Evolutionary conservation across 2,797 vertebrate species (phyloP).

Genomic region (Menidia menidia): DNA sequence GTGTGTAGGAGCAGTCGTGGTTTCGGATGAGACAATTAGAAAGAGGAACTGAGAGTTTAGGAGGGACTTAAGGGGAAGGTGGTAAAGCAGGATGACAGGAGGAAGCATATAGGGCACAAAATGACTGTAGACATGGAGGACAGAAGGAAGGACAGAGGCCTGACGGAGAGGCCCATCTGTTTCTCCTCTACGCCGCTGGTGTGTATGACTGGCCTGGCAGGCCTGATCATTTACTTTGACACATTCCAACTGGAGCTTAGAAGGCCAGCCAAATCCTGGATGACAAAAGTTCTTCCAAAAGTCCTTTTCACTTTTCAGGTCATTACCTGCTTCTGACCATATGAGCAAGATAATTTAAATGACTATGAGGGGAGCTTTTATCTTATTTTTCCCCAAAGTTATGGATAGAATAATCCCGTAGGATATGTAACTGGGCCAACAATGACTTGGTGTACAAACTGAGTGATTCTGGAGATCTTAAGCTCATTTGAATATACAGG

Average conservation of each 20-base stretch:
- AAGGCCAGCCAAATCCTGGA: slow-evolving; percentile 36
- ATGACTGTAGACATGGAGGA: slow-evolving; percentile 48
- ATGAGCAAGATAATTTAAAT: too few relatives aligned
- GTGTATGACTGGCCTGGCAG: slow-evolving; percentile 56
- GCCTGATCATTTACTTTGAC: slow-evolving; percentile 59
- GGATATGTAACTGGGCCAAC: too few relatives aligned
- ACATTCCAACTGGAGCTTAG: slow-evolving; percentile 51
- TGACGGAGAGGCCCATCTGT: slow-evolving; percentile 77
- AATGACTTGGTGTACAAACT: too few relatives aligned
- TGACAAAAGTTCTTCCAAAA: slow-evolving; percentile 17
- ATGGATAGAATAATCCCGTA: too few relatives aligned
- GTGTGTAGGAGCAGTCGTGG: neutral
- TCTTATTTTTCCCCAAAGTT: too few relatives aligned
- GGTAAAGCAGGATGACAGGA: slow-evolving; percentile 27
- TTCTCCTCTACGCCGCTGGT: slow-evolving; percentile 50
- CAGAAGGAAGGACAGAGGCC: slow-evolving; percentile 53
- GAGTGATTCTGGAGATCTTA: too few relatives aligned
- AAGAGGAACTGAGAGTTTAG: slow-evolving; percentile 13
- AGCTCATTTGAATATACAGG: too few relatives aligned
- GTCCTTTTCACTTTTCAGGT: neutral
- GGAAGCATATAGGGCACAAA: slow-evolving; percentile 25
- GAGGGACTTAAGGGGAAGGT: slow-evolving; percentile 27
- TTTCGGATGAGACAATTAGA: slow-evolving; percentile 10
- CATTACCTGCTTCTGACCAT: neutral
- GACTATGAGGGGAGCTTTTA: too few relatives aligned